Conservation (phyloP, 2,888 invertebrate genomes). For the Mechanitis mazaeus region DNA sequence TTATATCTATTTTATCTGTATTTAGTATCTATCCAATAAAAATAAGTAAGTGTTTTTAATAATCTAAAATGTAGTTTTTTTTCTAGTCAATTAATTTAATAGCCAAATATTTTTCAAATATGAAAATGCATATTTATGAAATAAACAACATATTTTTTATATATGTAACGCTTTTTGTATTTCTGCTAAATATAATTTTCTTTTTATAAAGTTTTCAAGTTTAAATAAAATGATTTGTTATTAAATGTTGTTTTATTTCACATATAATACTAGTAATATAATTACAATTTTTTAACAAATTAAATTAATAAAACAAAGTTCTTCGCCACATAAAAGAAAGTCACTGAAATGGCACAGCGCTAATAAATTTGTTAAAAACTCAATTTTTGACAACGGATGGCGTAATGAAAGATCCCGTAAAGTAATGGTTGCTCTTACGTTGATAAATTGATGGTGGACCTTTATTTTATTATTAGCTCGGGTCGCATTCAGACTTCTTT, state of each 20-base stretch:
- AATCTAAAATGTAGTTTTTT: constrained; percentile 1
- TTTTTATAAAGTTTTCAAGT: constrained; percentile 40
- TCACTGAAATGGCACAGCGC: constrained; percentile 22
- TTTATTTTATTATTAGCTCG: constrained; percentile 26
- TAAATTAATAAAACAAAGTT: constrained; percentile 4
- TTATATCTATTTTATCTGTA: neutral
- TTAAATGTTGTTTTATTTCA: constrained; percentile 33
- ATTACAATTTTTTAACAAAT: neutral
- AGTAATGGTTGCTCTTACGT: constrained; percentile 28
- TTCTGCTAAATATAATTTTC: constrained; percentile 13
- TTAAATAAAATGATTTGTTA: constrained; percentile 39
- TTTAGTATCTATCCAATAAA: neutral
- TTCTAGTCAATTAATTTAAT: constrained; percentile 1
- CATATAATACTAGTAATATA: neutral
- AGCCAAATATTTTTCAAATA: neutral
- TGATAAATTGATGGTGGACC: constrained; percentile 34
- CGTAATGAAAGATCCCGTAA: constrained; percentile 30
- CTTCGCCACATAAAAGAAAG: constrained; percentile 14
- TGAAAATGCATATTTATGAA: neutral
- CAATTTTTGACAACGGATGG: constrained; percentile 34
- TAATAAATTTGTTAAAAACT: constrained; percentile 35
- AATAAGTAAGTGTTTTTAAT: neutral
- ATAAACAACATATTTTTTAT: neutral
- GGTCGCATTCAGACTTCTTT: constrained; percentile 12
- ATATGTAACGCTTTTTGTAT: constrained; percentile 2